phyloP scores from a whole-genome alignment of 2,888 invertebrate genomes.

The Phalera bucephala region DNA sequence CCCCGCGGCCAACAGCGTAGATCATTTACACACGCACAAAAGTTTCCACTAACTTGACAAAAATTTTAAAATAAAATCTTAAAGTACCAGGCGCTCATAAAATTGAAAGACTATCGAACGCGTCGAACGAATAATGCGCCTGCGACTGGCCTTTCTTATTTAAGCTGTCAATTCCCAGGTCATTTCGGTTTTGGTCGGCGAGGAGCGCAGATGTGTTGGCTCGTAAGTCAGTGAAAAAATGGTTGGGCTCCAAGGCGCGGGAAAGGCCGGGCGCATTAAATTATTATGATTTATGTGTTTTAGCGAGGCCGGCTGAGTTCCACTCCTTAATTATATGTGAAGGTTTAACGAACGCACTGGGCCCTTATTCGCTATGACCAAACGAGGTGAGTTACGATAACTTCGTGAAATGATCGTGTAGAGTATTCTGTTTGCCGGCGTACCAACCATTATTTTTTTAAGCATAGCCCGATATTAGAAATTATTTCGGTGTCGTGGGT shows the following conservation, averaged over 20 bases:
- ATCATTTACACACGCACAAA: too few species aligned
- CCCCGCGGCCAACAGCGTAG: too few species aligned
- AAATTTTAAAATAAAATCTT: too few species aligned
- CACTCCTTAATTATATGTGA: conserved; percentile 75
- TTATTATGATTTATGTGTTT: conserved; percentile 82
- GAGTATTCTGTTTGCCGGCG: too few species aligned
- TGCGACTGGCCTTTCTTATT: conserved; percentile 45
- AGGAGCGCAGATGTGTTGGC: conserved; percentile 61
- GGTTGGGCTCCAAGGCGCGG: conserved; percentile 45
- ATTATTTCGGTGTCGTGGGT: too few species aligned
- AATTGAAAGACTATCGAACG: conserved; percentile 33
- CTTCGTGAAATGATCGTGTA: too few species aligned
- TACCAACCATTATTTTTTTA: too few species aligned
- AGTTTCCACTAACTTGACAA: too few species aligned
- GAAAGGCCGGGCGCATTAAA: conserved; percentile 72
- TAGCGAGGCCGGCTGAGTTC: conserved; percentile 55
- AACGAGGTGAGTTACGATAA: too few species aligned
- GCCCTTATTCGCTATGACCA: too few species aligned
- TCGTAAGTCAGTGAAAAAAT: conserved; percentile 63
- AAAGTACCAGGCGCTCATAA: conserved; percentile 35
- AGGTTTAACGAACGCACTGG: conserved; percentile 60
- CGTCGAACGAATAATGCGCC: too few species aligned
- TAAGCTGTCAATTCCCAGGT: conserved; percentile 71
- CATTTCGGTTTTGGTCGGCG: conserved; percentile 61
- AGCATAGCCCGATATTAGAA: too few species aligned